Evolutionary conservation across 2,797 vertebrate species (phyloP).

Genomic region (Gymnothorax reevesii): DNA sequence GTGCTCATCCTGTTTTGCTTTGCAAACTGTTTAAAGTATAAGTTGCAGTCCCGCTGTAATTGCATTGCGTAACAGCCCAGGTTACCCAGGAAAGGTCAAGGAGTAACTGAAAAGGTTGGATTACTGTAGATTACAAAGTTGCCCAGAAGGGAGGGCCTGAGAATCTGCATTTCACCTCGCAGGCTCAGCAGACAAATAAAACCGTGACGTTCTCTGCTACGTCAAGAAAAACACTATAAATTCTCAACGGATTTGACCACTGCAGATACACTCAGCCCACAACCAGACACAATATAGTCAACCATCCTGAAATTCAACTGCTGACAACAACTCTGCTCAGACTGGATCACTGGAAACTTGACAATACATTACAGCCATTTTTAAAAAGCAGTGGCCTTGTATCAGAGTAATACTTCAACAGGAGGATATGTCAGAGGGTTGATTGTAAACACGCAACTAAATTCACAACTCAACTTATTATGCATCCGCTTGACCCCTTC

Average conservation of each 20-base stretch:
- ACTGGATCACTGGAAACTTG: background rate
- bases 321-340: background rate
- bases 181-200: conserved; percentile 12
- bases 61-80: conserved; percentile 68
- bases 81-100: conserved; percentile 67
- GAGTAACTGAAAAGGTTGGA: conserved; percentile 51
- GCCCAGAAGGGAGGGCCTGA: conserved; percentile 47
- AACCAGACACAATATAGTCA: background rate
- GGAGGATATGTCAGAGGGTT: background rate
- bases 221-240: background rate
- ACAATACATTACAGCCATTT: background rate
- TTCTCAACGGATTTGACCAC: background rate
- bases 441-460: background rate
- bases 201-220: background rate
- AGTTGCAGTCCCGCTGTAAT: conserved; percentile 57
- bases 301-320: background rate
- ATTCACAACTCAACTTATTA: conserved; percentile 15
- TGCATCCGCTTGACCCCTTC: background rate
- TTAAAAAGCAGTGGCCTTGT: background rate
- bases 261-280: background rate
- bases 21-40: conserved; percentile 70
- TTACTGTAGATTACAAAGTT: conserved; percentile 14
- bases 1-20: conserved; percentile 66
- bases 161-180: conserved; percentile 26
- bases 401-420: background rate